phyloP scores from a whole-genome alignment of 2,888 invertebrate species.

The Tenthredo scrophulariae region DNA sequence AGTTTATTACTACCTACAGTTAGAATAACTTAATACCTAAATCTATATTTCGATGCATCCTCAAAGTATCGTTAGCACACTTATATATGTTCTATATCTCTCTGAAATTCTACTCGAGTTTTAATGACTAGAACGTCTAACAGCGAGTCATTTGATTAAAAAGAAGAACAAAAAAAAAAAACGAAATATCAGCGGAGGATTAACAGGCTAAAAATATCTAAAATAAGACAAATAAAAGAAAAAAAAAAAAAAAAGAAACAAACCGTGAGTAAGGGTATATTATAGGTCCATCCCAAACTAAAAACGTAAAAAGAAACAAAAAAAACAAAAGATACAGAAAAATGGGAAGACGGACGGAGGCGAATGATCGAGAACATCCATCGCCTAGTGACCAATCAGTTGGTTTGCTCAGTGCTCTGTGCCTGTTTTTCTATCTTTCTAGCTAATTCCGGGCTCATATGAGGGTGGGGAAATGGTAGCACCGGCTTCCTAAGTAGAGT shows the following conservation, averaged over 20 bases:
- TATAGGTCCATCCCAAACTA: background rate
- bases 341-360: slow-evolving; percentile 44
- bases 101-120: slow-evolving; percentile 56
- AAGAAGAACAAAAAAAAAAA: slow-evolving; percentile 76
- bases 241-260: slow-evolving; percentile 68
- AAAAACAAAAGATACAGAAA: background rate
- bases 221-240: slow-evolving; percentile 64
- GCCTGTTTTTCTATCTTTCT: slow-evolving; percentile 76
- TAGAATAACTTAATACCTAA: background rate
- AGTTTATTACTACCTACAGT: slow-evolving; percentile 40
- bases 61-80: slow-evolving; percentile 59
- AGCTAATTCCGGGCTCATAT: slow-evolving; percentile 75
- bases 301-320: background rate
- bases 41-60: slow-evolving; percentile 60
- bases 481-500: slow-evolving; percentile 87
- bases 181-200: slow-evolving; percentile 62
- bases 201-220: slow-evolving; percentile 2
- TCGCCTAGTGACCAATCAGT: slow-evolving; percentile 62
- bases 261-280: slow-evolving; percentile 56
- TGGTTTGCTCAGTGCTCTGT: slow-evolving; percentile 72
- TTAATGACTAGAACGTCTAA: slow-evolving; percentile 75
- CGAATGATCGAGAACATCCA: slow-evolving; percentile 10
- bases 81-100: slow-evolving; percentile 59
- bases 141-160: slow-evolving; percentile 75
- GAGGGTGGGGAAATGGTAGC: slow-evolving; percentile 79